Evolutionary conservation across 2,113 vertebrate species (phyloP).

Genomic region (Nematolebias whitei): DNA sequence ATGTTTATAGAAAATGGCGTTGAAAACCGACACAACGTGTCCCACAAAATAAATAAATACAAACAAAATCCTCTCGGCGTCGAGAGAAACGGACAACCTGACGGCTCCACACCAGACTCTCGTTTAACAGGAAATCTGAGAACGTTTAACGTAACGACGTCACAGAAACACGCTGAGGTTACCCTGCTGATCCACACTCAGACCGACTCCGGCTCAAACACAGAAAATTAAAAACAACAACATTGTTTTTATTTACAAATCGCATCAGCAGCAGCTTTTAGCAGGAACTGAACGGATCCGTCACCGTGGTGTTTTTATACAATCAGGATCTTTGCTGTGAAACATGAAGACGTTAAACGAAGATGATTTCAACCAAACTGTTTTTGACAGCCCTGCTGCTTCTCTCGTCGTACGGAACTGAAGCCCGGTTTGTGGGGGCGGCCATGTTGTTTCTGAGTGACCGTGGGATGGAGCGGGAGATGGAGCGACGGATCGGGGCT

Average conservation of each 20-base stretch:
- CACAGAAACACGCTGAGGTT: too few relatives aligned
- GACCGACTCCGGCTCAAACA: constrained; percentile 22
- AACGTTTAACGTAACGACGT: too few relatives aligned
- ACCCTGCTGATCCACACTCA: constrained; percentile 14
- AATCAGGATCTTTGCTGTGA: too few relatives aligned
- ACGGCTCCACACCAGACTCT: constrained; percentile 28
- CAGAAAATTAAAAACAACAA: constrained; percentile 10
- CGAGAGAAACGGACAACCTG: constrained; percentile 18
- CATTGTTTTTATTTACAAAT: neutral
- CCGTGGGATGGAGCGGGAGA: too few relatives aligned
- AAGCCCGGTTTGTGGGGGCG: too few relatives aligned
- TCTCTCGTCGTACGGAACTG: too few relatives aligned
- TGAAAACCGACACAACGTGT: constrained; percentile 47
- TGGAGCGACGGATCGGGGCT: too few relatives aligned
- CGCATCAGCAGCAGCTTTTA: constrained; percentile 47
- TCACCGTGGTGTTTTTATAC: constrained; percentile 25
- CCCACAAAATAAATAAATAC: constrained; percentile 63
- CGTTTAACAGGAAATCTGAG: constrained; percentile 19
- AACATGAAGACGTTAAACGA: too few relatives aligned
- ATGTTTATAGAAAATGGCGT: constrained; percentile 58
- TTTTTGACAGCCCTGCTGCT: too few relatives aligned
- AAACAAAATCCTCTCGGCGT: constrained; percentile 50
- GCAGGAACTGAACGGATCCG: constrained; percentile 4
- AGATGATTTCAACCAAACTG: too few relatives aligned
- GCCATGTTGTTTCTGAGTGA: too few relatives aligned